A percentile compares a stretch with the other conserved stretches of the same genome.
Evolutionary conservation across 2,888 invertebrate genomes (phyloP).

Genomic region (Hypomecis atomaria): DNA sequence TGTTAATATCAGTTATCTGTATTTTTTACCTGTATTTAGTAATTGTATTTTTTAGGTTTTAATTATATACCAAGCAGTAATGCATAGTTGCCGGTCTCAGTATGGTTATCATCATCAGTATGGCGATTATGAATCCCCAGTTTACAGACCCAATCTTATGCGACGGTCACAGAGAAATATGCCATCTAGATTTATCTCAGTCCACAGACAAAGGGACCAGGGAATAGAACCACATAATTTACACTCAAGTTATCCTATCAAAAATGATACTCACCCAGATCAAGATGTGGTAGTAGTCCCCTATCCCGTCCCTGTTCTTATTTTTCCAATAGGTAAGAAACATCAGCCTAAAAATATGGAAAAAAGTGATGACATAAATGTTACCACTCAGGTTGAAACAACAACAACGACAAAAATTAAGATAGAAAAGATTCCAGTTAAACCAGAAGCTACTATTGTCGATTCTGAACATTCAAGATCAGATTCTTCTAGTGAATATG

Average conservation of each 20-base stretch:
- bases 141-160: not conserved
- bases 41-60: not conserved
- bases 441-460: no score
- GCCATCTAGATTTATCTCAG: not conserved
- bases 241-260: not conserved
- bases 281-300: slow-evolving; percentile 15
- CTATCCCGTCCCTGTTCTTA: slow-evolving; percentile 33
- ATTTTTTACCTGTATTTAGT: not conserved
- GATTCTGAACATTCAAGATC: no score
- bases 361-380: not conserved
- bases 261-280: not conserved
- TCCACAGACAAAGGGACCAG: not conserved
- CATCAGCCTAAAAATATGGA: not conserved
- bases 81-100: slow-evolving; percentile 8
- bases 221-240: not conserved
- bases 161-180: not conserved
- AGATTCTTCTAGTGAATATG: not conserved
- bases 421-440: no score
- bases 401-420: not conserved
- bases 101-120: not conserved
- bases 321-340: slow-evolving; percentile 15
- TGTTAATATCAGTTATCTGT: not conserved
- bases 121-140: slow-evolving; percentile 3
- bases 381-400: not conserved
- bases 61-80: slow-evolving; percentile 6